phyloP scores from a whole-genome alignment of 2,888 invertebrate genomes.

The Acanthococcus lagerstroemiae region DNA sequence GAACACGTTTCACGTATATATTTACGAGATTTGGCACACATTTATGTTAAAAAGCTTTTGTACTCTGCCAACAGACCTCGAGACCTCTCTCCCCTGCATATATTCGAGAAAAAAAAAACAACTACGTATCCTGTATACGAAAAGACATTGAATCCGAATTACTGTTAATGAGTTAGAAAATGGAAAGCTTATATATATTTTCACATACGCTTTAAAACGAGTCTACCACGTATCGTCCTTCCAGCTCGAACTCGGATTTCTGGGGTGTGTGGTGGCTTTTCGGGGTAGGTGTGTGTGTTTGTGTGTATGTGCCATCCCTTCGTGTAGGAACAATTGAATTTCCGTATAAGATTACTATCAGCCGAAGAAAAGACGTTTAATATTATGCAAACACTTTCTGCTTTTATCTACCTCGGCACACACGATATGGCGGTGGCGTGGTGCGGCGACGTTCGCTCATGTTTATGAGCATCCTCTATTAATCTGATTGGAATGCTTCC shows the following conservation, averaged over 20 bases:
- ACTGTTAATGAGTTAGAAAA: constrained; percentile 28
- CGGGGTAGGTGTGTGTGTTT: no score
- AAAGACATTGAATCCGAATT: constrained; percentile 28
- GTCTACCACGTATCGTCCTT: background rate
- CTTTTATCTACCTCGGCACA: constrained; percentile 12
- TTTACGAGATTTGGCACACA: no score
- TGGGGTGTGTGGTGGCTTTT: no score
- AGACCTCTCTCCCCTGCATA: no score
- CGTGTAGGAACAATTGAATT: constrained; percentile 22
- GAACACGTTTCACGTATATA: no score
- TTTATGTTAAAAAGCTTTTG: no score
- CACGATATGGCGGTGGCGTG: no score
- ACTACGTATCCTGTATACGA: no score
- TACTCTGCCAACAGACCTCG: no score
- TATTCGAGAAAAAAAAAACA: no score
- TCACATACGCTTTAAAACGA: constrained; percentile 2
- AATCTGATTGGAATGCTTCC: constrained; percentile 18
- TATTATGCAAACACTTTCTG: constrained; percentile 18
- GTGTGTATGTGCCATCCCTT: no score
- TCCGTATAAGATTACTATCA: constrained; percentile 20
- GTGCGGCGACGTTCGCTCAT: background rate
- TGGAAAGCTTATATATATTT: constrained; percentile 14
- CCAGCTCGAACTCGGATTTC: no score
- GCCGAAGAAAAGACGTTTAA: constrained; percentile 10
- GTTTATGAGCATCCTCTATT: constrained; percentile 22